Evolutionary conservation across 2,888 invertebrate genomes (phyloP).

Genomic region (Orchestes rusci): DNA sequence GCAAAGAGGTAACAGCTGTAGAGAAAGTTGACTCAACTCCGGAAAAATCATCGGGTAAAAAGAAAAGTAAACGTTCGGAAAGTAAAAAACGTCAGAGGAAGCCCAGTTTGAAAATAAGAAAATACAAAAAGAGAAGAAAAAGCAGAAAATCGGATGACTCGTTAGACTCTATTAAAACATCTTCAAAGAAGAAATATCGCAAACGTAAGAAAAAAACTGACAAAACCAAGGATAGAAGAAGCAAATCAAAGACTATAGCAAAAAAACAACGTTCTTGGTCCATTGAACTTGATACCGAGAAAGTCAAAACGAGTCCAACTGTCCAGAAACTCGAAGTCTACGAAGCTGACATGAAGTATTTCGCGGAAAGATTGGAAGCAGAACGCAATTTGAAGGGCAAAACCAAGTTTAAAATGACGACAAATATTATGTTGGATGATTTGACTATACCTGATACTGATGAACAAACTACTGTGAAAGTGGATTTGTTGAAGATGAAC

Average conservation of each 20-base stretch:
- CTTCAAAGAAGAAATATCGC: constrained; percentile 26
- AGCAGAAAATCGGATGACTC: constrained; percentile 3
- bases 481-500: constrained; percentile 20
- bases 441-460: constrained; percentile 4
- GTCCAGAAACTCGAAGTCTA: too few species aligned
- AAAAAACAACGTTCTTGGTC: too few species aligned
- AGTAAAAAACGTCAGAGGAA: constrained; percentile 19
- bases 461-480: constrained; percentile 4
- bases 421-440: constrained; percentile 14
- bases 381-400: constrained; percentile 18
- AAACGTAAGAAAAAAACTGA: constrained; percentile 15
- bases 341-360: constrained; percentile 27
- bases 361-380: constrained; percentile 24
- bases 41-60: constrained; percentile 5
- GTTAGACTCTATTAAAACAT: not conserved
- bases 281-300: too few species aligned
- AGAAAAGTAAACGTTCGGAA: constrained; percentile 5
- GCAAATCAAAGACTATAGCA: not conserved
- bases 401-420: constrained; percentile 11
- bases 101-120: constrained; percentile 7
- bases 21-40: constrained; percentile 10
- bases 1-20: not conserved
- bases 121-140: constrained; percentile 14
- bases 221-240: constrained; percentile 3
- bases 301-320: too few species aligned